Conservation (phyloP, 2,888 invertebrate genomes). For the Brassicogethes aeneus region DNA sequence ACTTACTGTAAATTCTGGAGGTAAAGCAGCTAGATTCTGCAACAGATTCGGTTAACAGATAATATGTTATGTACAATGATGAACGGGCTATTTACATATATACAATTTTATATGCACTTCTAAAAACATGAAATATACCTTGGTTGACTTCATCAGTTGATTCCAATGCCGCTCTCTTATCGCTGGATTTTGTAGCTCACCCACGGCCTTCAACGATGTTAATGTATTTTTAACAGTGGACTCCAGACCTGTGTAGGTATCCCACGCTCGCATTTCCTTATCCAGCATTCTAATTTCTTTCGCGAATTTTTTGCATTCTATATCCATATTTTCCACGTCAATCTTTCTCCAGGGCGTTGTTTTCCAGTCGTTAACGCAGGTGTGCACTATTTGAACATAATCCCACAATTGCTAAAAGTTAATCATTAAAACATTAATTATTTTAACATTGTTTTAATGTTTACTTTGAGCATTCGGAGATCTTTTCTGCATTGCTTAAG, state of each 20-base stretch:
- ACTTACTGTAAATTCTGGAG: conserved; percentile 75
- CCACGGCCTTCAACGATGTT: conserved; percentile 88
- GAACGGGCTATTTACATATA: conserved; percentile 20
- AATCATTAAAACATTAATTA: background rate
- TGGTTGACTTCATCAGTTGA: conserved; percentile 91
- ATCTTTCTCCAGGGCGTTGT: conserved; percentile 95
- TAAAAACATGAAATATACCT: conserved; percentile 49
- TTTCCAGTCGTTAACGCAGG: conserved; percentile 94
- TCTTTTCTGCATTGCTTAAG: conserved; percentile 88
- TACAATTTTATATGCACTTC: conserved; percentile 17
- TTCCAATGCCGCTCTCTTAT: conserved; percentile 96
- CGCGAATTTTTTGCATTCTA: conserved; percentile 95
- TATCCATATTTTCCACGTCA: conserved; percentile 97
- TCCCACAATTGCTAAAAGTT: conserved; percentile 82
- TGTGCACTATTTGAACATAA: conserved; percentile 81
- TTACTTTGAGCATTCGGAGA: conserved; percentile 73
- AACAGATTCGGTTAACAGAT: conserved; percentile 38
- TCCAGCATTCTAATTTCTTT: conserved; percentile 87
- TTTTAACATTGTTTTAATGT: background rate
- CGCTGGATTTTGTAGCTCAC: conserved; percentile 92
- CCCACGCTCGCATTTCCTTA: conserved; percentile 95
- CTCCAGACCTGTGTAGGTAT: conserved; percentile 80
- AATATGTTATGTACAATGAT: conserved; percentile 28
- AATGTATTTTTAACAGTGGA: conserved; percentile 93
- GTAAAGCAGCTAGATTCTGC: conserved; percentile 75